Conservation (phyloP, 1,140 invertebrate genomes). For the Drosophila funebris region DNA sequence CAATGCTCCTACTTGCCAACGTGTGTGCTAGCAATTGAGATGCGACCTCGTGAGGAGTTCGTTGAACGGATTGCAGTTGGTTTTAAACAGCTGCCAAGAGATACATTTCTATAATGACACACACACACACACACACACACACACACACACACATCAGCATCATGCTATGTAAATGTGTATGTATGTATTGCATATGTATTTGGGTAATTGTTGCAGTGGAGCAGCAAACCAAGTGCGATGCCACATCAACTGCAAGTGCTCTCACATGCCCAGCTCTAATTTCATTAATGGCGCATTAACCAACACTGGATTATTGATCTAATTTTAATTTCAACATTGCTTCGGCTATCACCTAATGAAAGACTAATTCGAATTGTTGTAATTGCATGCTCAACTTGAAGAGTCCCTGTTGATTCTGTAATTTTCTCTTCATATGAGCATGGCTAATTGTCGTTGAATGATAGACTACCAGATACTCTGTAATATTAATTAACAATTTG, state of each 20-base stretch:
- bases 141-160: not conserved
- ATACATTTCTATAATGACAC: constrained; percentile 40
- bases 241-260: not conserved
- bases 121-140: constrained; percentile 9
- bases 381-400: not conserved
- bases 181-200: not conserved
- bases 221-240: constrained; percentile 2
- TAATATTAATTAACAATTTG: no score
- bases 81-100: constrained; percentile 36
- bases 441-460: no score
- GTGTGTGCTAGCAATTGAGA: constrained; percentile 36
- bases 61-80: constrained; percentile 50
- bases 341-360: no score
- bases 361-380: not conserved
- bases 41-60: constrained; percentile 48
- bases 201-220: constrained; percentile 37
- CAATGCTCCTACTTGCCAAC: constrained; percentile 33
- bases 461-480: no score
- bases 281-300: constrained; percentile 16
- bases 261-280: not conserved
- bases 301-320: not conserved
- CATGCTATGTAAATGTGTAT: not conserved
- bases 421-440: no score
- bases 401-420: not conserved
- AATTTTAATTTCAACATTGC: not conserved